Percentiles rank a stretch among this genome's conserved stretches.
Evolutionary conservation across 2,888 invertebrate genomes (phyloP).

Genomic region (Pseudococcus jackbeardsleyi): DNA sequence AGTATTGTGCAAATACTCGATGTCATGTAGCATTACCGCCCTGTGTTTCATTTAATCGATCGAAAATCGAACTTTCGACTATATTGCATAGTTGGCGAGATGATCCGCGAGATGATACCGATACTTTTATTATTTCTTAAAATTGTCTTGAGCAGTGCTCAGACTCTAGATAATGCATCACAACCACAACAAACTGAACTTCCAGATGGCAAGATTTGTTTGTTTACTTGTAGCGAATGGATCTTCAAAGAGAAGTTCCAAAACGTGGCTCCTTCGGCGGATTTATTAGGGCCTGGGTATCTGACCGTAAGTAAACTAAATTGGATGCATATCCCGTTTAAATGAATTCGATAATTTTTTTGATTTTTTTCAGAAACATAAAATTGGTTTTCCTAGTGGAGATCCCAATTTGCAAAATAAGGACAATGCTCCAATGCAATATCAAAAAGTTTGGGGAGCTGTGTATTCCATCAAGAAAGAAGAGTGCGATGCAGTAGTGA

Average conservation of each 20-base stretch:
- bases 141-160: constrained; percentile 1
- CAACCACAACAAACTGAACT: not conserved
- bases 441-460: constrained; percentile 35
- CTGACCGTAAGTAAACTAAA: constrained; percentile 2
- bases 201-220: constrained; percentile 12
- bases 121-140: not conserved
- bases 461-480: constrained; percentile 19
- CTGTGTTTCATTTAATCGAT: not conserved
- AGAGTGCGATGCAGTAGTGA: constrained; percentile 26
- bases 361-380: constrained; percentile 1
- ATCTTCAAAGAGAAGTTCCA: constrained; percentile 23
- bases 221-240: constrained; percentile 45
- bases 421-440: not conserved
- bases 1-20: not conserved
- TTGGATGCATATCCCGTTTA: not conserved
- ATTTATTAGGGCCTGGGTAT: constrained; percentile 40
- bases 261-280: not conserved
- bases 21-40: not conserved
- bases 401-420: not conserved
- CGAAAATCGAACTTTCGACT: not conserved
- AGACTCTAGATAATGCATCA: not conserved
- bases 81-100: not conserved
- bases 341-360: not conserved
- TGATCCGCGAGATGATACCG: constrained; percentile 3
- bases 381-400: not conserved